phyloP scores from a whole-genome alignment of 2,113 vertebrate genomes.

The Muntiacus muntjak region DNA sequence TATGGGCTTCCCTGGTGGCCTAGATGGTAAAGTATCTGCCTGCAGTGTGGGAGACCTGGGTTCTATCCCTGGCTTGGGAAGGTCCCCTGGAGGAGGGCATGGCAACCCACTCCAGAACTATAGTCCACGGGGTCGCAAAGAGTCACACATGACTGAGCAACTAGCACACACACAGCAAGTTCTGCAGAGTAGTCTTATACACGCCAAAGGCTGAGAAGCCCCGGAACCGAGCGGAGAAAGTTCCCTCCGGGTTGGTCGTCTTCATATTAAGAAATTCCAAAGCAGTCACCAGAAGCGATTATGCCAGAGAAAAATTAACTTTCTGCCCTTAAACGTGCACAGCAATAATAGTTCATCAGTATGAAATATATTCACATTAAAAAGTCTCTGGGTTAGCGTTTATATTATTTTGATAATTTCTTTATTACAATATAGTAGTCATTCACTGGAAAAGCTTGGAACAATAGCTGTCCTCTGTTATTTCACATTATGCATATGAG shows the following conservation, averaged over 20 bases:
- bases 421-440: conserved; percentile 2
- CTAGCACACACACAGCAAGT: neutral
- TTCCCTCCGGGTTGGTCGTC: neutral
- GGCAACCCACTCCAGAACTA: neutral
- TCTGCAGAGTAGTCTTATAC: neutral
- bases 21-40: neutral
- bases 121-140: neutral
- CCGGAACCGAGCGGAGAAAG: neutral
- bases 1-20: neutral
- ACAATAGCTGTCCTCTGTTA: conserved; percentile 46
- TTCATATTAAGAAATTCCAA: conserved; percentile 34
- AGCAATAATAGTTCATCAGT: conserved; percentile 41
- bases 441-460: conserved; percentile 34
- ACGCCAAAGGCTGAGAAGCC: neutral
- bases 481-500: conserved; percentile 37
- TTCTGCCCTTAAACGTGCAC: neutral
- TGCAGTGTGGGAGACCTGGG: neutral
- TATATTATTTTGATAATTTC: conserved; percentile 51
- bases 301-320: conserved; percentile 44
- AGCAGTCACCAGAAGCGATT: neutral
- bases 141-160: neutral
- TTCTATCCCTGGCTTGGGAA: neutral
- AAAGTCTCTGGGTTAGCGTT: conserved; percentile 13
- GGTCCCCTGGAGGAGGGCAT: neutral
- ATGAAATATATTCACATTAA: conserved; percentile 38